Conservation (phyloP, 2,797 vertebrate species). For the Tolypeutes matacus region DNA sequence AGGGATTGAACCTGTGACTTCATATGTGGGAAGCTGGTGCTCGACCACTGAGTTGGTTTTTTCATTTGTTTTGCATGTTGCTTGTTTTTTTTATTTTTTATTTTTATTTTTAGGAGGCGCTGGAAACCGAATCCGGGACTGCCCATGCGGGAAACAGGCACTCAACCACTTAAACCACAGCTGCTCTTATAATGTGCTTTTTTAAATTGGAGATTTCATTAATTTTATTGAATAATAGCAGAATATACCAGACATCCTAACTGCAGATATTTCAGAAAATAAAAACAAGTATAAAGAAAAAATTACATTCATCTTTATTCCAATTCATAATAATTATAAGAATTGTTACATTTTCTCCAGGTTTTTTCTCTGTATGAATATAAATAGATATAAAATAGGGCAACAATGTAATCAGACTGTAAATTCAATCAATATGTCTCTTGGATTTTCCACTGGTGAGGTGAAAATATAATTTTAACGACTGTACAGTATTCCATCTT, state of each 20-base stretch:
- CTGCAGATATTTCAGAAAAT: conserved; percentile 49
- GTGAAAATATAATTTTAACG: conserved; percentile 50
- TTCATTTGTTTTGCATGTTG: no score
- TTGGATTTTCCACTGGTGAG: not conserved
- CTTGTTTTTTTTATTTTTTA: no score
- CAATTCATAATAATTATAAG: not conserved
- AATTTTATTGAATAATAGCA: conserved; percentile 6
- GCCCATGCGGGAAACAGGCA: no score
- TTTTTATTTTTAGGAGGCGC: no score
- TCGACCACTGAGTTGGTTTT: no score
- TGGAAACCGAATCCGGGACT: no score
- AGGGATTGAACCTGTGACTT: no score
- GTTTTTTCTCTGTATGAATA: conserved; percentile 41
- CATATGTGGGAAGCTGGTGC: no score
- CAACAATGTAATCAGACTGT: not conserved
- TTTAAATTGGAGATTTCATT: not conserved
- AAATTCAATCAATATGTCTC: conserved; percentile 22
- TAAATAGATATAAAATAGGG: conserved; percentile 15
- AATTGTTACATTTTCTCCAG: not conserved
- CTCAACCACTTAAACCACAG: no score
- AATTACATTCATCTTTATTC: conserved; percentile 39
- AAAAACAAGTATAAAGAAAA: conserved; percentile 38
- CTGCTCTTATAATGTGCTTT: not conserved
- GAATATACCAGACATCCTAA: not conserved
- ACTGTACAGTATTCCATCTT: conserved; percentile 18